Evolutionary conservation across 2,888 invertebrate genomes (phyloP), one percentile per base, ranked within the genome.

Genomic region (Chaetogeoica ovagalla): DNA sequence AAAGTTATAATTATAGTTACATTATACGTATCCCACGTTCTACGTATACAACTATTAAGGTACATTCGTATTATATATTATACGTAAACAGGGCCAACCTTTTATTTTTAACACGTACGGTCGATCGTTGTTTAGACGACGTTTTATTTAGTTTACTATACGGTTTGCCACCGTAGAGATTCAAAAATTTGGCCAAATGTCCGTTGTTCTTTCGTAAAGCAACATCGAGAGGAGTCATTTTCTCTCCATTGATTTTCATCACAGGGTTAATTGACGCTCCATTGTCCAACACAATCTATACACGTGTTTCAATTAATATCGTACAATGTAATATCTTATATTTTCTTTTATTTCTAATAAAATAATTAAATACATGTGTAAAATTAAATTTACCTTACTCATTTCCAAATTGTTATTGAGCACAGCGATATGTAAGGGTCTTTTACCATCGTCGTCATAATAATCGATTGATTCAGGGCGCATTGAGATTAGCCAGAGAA

Each of bases 391-490:
- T 84, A 92, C 89, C 87, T 94, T 95, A 86, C 97, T 96, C 87
- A 97, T 92, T 86, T 97, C 97, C 7, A 97, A 91, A 86, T 97
- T 94, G 84, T 98, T 97, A 84, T 95, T 94, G 69, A 95, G 90
- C 13, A 97, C 96, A 0, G 98, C 97, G 82, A 98, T 92, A 86
- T 99, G 98, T 65, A 99, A 87, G 30, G 96, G 92, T 37, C 96
- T 95, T 82, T 96, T 91, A 0, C 98, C 98, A 85, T 96, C 96
- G 84, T 94, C 94, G 85, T 98, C 98, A 6, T 94, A 92, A 69
- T 92, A 94, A 87, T 91, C 97, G 71, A 95, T 91, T 84, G 91
- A 93, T 84, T 94, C 93, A 1, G 95, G 93, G 82, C 94, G 89
- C 84, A 94, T 92, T 73, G 91, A 91, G 81, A 96, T 88, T 65